Evolutionary conservation across 2,797 vertebrate genomes (phyloP), one percentile per base, ranked within the genome.

Genomic region (Carduelis carduelis): DNA sequence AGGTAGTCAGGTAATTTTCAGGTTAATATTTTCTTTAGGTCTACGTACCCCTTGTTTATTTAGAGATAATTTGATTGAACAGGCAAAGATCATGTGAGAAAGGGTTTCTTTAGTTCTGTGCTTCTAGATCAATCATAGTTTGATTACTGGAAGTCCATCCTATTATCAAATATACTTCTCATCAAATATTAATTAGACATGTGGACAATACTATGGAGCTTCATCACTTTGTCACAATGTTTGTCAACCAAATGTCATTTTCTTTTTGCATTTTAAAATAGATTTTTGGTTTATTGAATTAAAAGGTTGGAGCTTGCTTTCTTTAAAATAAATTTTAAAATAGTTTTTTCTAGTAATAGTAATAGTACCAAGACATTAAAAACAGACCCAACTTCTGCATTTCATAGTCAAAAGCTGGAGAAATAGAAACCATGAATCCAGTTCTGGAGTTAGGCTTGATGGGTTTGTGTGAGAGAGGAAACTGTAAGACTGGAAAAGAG

Each of bases 61-160:
- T 97, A 96, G 81, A 93, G 88, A 94, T 97, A 97, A 98, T 97
- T 97, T 98, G 77, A 95, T 97, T 97, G 96, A 96, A 87, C 39
- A 30, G 61, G 57, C 65, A 69, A 87, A 93, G 95, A 95, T 94
- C 94, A 95, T 24, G 15, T 1, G 11, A 95, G 93, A 92, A 82
- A 92, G 65, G 22, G 19, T 96, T 97, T 97, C 97, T 94, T 97
- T 95, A 96, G 85, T 95, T 68, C 60, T 84, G 70, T 91, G 60
- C 91, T 93, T 89, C 72, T 95, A 89, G 96, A 98, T 97, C 96
- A 89, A 97, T 98, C 96, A 80, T 96, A 80, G 97, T 97, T 97
- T 96, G 97, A 97, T 97, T 98, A 96, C 92, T 90, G 88, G 96
- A 97, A 97, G 96, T 97, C 91, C 97, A 63, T 94, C 95, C 87